Conservation (phyloP, 2,888 invertebrate species). For the Philereme vetulata region DNA sequence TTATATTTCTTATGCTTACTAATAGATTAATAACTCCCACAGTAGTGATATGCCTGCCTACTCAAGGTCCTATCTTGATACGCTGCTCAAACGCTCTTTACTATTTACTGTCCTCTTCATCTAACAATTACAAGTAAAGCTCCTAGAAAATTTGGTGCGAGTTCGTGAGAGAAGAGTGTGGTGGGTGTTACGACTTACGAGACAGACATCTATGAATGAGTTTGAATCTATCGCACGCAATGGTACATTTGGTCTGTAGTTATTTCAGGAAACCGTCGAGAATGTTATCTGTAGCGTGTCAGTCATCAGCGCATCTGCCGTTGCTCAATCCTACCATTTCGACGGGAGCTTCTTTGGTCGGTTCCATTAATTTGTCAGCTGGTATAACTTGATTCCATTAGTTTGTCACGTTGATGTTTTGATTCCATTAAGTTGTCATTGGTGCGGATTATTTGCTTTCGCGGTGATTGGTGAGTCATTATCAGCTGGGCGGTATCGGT, state of each 20-base stretch:
- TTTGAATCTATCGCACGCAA: background rate
- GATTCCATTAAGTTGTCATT: constrained; percentile 17
- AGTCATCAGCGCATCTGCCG: constrained; percentile 34
- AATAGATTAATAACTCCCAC: too few species aligned
- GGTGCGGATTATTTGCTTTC: constrained; percentile 8
- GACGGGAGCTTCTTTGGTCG: constrained; percentile 8
- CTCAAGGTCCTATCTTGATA: too few species aligned
- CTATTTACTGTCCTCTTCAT: too few species aligned
- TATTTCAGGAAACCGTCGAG: constrained; percentile 21
- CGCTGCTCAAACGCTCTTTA: too few species aligned
- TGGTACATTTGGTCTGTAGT: constrained; percentile 11
- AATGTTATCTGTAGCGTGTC: constrained; percentile 39
- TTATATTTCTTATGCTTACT: too few species aligned
- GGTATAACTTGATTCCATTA: constrained; percentile 12
- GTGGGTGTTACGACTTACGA: too few species aligned
- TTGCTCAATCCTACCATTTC: constrained; percentile 20
- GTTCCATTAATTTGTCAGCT: constrained; percentile 16
- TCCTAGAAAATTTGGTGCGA: too few species aligned
- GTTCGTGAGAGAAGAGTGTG: too few species aligned
- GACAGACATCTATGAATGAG: too few species aligned
- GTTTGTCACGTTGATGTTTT: constrained; percentile 6
- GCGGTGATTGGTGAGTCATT: constrained; percentile 10
- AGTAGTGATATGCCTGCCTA: too few species aligned
- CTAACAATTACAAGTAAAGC: too few species aligned
- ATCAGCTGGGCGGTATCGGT: constrained; percentile 4